phyloP scores from a whole-genome alignment of 2,797 vertebrate species.

The Pogoniulus pusillus region DNA sequence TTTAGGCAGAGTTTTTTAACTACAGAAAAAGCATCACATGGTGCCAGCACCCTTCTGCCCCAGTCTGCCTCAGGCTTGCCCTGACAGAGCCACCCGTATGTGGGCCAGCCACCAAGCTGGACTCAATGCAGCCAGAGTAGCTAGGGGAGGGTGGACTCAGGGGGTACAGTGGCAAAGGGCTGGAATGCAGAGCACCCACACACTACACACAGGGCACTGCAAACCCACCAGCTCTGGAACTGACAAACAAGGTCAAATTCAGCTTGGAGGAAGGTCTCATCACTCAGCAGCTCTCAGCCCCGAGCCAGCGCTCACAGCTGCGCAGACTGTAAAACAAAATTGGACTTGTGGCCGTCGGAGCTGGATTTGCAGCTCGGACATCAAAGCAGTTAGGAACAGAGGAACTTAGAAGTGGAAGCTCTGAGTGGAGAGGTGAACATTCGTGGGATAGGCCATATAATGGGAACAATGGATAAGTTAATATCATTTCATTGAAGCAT shows the following conservation, averaged over 20 bases:
- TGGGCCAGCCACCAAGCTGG: background rate
- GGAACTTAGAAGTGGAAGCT: too few relatives aligned
- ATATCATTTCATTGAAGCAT: too few relatives aligned
- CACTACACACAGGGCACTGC: background rate
- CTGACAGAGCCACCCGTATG: conserved; percentile 16
- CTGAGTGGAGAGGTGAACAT: too few relatives aligned
- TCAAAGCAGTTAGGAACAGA: too few relatives aligned
- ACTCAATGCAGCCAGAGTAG: background rate
- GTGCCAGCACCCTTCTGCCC: background rate
- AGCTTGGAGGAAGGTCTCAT: background rate
- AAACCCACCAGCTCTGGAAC: background rate
- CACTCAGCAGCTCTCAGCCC: background rate
- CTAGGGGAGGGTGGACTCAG: background rate
- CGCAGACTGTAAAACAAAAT: background rate
- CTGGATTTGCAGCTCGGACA: too few relatives aligned
- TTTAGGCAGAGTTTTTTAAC: background rate
- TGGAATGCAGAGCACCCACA: background rate
- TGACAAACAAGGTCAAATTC: background rate
- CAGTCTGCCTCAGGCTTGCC: background rate
- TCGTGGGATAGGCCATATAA: too few relatives aligned
- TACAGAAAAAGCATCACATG: background rate
- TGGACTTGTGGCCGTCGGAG: too few relatives aligned
- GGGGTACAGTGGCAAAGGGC: background rate
- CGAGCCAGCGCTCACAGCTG: background rate
- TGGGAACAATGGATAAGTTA: too few relatives aligned